Evolutionary conservation across 1,140 invertebrate species (phyloP), one percentile per base, ranked within the genome.

Genomic region (Cyclargus thomasi): DNA sequence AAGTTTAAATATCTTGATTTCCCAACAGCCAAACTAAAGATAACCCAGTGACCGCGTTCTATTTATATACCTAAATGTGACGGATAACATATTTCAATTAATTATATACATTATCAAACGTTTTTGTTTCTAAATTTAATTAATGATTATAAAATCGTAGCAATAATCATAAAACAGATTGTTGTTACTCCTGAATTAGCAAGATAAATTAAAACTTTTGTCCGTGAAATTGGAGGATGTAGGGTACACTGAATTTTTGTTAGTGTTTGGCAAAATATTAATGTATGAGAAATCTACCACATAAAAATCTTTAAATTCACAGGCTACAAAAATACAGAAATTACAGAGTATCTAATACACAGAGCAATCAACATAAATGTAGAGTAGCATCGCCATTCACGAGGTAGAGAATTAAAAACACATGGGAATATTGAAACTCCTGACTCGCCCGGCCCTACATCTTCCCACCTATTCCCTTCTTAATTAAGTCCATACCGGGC

Each of bases 401-500:
- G 29, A 29, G 17, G 18, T 11, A 59, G 55, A 59, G 55, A 59
- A 59, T 71, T 57, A 22, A 67, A 64, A 69, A 67, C 67, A 70
- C 69, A 59, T 67, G 65, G 62, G 64, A 53, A 62, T 55, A 63
- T 71, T 29, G 62, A 65, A 67, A 62, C 64, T 53, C 62, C 57
- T 66, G 29, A 39, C 63, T 62, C 35, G 67, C 53, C 53, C 18
- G 23, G 65, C 65, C 67, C 70, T 82, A 80, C 77, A 86, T 85
- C 81, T 80, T 80, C 74, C 83, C 76, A 83, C 82, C 81, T 86
- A 86, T 85, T 78, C 85, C 79, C 77, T 78, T 80, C 80, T 88
- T 88, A 88, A 88, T 90, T 90, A 90, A 90, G 85, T 88, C 87
- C 87, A 90, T 90, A 87, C 84, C 84, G 76, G 85, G 87, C 74